Conservation (phyloP, 2,797 vertebrate genomes). For the Argya squamiceps region DNA sequence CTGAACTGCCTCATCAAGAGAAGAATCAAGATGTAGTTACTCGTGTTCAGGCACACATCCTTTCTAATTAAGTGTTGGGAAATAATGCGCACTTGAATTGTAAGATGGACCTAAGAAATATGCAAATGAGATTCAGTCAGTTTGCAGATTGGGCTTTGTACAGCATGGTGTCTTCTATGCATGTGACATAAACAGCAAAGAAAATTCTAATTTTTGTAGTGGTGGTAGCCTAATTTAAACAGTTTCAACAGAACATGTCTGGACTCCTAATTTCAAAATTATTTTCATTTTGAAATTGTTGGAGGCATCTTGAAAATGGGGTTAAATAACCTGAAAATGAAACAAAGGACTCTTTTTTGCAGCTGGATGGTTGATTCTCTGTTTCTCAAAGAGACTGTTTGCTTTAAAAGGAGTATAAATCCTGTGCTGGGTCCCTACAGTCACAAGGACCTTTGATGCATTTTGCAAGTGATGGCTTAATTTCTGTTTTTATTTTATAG, state of each 20-base stretch:
- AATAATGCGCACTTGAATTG: neutral
- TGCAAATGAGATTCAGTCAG: neutral
- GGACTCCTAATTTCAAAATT: neutral
- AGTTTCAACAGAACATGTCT: neutral
- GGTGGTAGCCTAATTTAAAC: neutral
- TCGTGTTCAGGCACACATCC: neutral
- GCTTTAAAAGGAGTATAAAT: conserved; percentile 32
- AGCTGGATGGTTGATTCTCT: neutral
- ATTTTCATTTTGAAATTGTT: conserved; percentile 12
- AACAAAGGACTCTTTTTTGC: conserved; percentile 42
- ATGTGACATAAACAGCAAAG: neutral
- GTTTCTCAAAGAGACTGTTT: neutral
- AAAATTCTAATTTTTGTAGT: neutral
- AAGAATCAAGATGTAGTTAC: neutral
- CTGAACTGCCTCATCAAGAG: neutral
- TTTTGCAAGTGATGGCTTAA: conserved; percentile 34
- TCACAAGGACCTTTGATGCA: conserved; percentile 7
- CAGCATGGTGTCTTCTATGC: neutral
- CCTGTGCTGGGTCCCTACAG: neutral
- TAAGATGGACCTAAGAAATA: neutral
- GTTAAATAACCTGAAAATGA: conserved; percentile 9
- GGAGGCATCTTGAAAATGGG: neutral
- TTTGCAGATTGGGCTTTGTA: neutral
- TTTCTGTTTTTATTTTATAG: conserved; percentile 53
- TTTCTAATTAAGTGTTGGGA: neutral